phyloP scores from a whole-genome alignment of 2,797 vertebrate species.

The Antennarius maculatus region DNA sequence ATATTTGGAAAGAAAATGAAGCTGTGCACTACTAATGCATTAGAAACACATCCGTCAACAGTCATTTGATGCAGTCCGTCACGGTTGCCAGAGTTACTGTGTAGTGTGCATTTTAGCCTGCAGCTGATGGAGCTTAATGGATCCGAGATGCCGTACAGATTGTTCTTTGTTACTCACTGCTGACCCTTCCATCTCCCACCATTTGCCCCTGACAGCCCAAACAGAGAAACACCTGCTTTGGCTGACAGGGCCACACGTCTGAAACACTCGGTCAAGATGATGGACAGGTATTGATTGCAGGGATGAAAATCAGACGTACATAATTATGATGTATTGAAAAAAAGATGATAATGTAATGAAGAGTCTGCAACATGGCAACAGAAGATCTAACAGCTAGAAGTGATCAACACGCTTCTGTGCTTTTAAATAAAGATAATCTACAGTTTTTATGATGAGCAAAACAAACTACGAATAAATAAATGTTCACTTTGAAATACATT shows the following conservation, averaged over 20 bases:
- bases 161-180: slow-evolving; percentile 53
- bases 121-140: slow-evolving; percentile 48
- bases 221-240: slow-evolving; percentile 58
- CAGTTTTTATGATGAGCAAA: too few species aligned
- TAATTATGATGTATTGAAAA: slow-evolving; percentile 16
- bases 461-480: too few species aligned
- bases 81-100: slow-evolving; percentile 20
- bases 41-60: slow-evolving; percentile 9
- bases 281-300: slow-evolving; percentile 39
- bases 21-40: background rate
- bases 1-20: slow-evolving; percentile 1
- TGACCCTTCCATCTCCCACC: slow-evolving; percentile 50
- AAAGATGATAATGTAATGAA: background rate
- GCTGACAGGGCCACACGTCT: slow-evolving; percentile 27
- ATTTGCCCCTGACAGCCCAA: slow-evolving; percentile 69
- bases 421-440: background rate
- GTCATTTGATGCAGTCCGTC: slow-evolving; percentile 12
- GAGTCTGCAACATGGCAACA: background rate
- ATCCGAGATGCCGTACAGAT: slow-evolving; percentile 47
- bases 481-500: too few species aligned
- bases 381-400: background rate
- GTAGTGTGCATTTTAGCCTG: slow-evolving; percentile 41
- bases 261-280: slow-evolving; percentile 25
- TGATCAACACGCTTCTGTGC: background rate
- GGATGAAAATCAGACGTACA: slow-evolving; percentile 12